phyloP scores from a whole-genome alignment of 1,140 invertebrate species.

The Branchinecta lindahli region DNA sequence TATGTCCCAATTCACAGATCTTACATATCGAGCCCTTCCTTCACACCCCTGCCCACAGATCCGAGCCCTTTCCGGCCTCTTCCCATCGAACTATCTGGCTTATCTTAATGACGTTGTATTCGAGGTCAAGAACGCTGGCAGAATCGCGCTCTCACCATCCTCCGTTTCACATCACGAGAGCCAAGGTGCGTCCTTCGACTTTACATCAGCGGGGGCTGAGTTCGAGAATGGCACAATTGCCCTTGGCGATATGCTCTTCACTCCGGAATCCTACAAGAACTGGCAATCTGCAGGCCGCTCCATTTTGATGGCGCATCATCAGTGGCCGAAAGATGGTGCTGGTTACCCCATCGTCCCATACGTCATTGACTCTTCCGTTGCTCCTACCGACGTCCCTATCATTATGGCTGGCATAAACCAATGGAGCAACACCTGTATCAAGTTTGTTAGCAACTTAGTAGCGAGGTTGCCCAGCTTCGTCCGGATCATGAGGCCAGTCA shows the following conservation, averaged over 20 bases:
- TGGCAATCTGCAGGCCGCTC: neutral
- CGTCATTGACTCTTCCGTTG: neutral
- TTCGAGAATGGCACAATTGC: too few species aligned
- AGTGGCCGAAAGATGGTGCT: neutral
- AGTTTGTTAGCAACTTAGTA: neutral
- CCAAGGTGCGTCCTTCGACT: too few species aligned
- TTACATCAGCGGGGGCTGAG: too few species aligned
- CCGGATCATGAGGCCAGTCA: neutral
- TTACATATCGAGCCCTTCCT: too few species aligned
- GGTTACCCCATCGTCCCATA: neutral
- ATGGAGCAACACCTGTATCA: neutral
- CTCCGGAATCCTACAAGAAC: neutral
- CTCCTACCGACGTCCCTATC: neutral
- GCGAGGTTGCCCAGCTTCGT: neutral
- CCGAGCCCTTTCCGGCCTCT: too few species aligned
- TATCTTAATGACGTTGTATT: too few species aligned
- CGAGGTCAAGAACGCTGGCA: too few species aligned
- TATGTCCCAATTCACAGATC: too few species aligned
- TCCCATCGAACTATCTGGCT: too few species aligned
- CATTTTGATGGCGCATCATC: neutral
- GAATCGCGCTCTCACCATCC: too few species aligned
- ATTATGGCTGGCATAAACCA: neutral
- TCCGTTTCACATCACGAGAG: too few species aligned
- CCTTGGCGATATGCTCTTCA: neutral
- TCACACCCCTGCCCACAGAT: too few species aligned